phyloP scores from a whole-genome alignment of 2,888 invertebrate genomes.

The Tinea pellionella region DNA sequence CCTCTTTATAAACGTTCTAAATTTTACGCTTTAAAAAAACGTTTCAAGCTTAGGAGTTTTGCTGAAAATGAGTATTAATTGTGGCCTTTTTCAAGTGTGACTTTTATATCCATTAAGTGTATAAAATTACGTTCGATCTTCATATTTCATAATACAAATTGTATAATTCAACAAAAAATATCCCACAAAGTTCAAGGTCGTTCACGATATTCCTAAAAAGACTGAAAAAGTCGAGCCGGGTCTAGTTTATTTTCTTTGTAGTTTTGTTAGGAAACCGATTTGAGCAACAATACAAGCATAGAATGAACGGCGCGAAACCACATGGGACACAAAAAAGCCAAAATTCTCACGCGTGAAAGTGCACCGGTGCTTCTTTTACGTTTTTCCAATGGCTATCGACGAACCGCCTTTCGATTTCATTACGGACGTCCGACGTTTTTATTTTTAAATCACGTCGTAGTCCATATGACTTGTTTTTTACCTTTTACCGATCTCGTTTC shows the following conservation, averaged over 20 bases:
- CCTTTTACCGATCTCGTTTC: constrained; percentile 50
- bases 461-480: constrained; percentile 47
- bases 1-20: constrained; percentile 40
- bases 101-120: background rate
- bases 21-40: constrained; percentile 23
- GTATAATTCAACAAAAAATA: background rate
- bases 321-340: constrained; percentile 37
- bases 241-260: constrained; percentile 5
- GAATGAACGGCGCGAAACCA: constrained; percentile 4
- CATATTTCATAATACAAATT: background rate
- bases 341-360: constrained; percentile 68
- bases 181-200: background rate
- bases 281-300: constrained; percentile 1
- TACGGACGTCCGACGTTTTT: constrained; percentile 64
- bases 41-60: constrained; percentile 18
- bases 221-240: background rate
- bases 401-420: constrained; percentile 70
- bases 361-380: constrained; percentile 50
- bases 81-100: constrained; percentile 29
- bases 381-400: constrained; percentile 67
- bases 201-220: background rate
- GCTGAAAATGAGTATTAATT: constrained; percentile 45
- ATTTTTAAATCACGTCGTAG: constrained; percentile 65
- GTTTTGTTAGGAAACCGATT: constrained; percentile 7
- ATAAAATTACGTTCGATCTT: background rate